Evolutionary conservation across 2,797 vertebrate genomes (phyloP), one percentile per base, ranked within the genome.

Genomic region (Neostethus bicornis): DNA sequence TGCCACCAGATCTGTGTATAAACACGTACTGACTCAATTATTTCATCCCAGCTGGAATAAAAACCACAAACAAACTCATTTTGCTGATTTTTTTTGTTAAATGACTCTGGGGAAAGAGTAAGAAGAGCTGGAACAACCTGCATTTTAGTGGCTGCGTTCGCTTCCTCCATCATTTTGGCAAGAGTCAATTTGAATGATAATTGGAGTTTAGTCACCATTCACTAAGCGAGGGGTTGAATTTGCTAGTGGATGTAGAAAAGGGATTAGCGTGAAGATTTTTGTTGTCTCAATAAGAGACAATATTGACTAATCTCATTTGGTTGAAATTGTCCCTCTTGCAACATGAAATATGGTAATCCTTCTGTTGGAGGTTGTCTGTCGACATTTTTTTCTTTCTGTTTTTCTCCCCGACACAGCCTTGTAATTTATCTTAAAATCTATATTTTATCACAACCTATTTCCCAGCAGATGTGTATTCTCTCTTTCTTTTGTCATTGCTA

Each of bases 101-200:
- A 43, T 32, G 49, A 60, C 74, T 71, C 17, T 28, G 17, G 54
- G 75, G 60, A 38, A 54, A 20, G 47, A 80, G 77, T 77, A 59
- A n/a, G 73, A 28, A 49, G 73, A 84, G 75, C 75, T 71, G 21
- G 26, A 75, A 81, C 72, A 66, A 89, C 58, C 46, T 43, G 26
- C 47, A 76, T 70, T 73, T 72, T 56, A 65, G 75, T 64, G 53
- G 62, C 44, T 28, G 47, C 56, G 55, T 60, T 53, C 12, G 0
- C 48, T 42, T 65, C 52, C 38, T 35, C 38, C 77, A 70, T 80
- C 75, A 74, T 86, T 86, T 86, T 68, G 75, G 64, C 55, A 52
- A 31, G 63, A 82, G 68, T 80, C 52, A 61, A 70, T 85, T 80
- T 76, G 71, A 77, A 84, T 84, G 76, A 75, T 56, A 73, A 75